phyloP scores from a whole-genome alignment of 2,888 invertebrate genomes.

The Sarcophaga subvicina region DNA sequence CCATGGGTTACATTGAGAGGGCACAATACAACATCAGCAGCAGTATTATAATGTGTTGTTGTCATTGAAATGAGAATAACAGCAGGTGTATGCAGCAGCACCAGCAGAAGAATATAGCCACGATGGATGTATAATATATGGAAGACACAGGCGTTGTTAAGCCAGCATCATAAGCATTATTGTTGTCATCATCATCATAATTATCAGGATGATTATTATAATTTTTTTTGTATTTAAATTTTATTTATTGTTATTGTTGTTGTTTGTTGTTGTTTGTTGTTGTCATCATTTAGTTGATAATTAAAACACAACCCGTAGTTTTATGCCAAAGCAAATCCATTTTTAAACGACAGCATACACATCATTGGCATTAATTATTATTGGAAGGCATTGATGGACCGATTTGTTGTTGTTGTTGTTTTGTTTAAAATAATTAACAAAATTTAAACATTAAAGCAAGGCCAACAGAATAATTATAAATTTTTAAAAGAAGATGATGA shows the following conservation, averaged over 20 bases:
- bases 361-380: constrained; percentile 2
- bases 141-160: no score
- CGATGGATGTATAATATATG: no score
- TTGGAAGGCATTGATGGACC: not conserved
- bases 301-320: constrained; percentile 40
- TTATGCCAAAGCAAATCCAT: constrained; percentile 6
- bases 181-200: not conserved
- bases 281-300: constrained; percentile 49
- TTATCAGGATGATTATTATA: no score
- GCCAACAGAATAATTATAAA: not conserved
- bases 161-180: no score
- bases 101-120: not conserved
- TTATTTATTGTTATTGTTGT: no score
- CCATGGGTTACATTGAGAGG: no score
- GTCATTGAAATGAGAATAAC: constrained; percentile 46
- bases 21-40: not conserved
- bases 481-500: no score
- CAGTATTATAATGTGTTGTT: constrained; percentile 23
- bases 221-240: no score
- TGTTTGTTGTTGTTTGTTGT: constrained; percentile 18
- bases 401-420: constrained; percentile 35
- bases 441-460: not conserved
- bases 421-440: no score
- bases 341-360: no score
- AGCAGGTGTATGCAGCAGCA: constrained; percentile 54